Percentiles rank a stretch among this genome's conserved stretches.
Evolutionary conservation across 1,140 invertebrate species (phyloP).

Genomic region (Microplitis demolitor): DNA sequence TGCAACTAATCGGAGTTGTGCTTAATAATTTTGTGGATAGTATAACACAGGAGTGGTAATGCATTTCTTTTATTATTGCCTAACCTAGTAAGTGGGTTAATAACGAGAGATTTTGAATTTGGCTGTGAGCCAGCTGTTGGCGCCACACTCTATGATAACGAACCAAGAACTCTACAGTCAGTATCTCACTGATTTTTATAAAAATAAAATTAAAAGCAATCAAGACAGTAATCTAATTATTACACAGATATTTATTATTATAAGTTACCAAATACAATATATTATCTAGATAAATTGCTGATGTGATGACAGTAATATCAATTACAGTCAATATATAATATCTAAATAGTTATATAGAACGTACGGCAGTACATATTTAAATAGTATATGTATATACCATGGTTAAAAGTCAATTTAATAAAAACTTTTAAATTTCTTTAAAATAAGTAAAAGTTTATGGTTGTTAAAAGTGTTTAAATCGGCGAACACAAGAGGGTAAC

Average conservation of each 20-base stretch:
- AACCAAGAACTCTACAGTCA: not conserved
- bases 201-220: not conserved
- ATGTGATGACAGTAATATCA: too few species aligned
- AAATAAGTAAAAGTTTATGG: not conserved
- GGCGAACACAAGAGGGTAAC: not conserved
- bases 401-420: too few species aligned
- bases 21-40: not conserved
- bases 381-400: too few species aligned
- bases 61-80: slow-evolving; percentile 26
- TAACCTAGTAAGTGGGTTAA: slow-evolving; percentile 35
- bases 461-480: not conserved
- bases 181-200: not conserved
- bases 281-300: too few species aligned
- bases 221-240: too few species aligned
- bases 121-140: slow-evolving; percentile 29
- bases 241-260: too few species aligned
- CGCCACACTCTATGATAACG: slow-evolving; percentile 17
- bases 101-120: slow-evolving; percentile 35
- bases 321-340: too few species aligned
- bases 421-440: not conserved
- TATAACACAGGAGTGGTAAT: slow-evolving; percentile 14
- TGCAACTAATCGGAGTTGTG: too few species aligned
- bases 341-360: too few species aligned
- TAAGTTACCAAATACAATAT: too few species aligned
- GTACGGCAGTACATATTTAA: too few species aligned